A percentile compares a stretch with the other conserved stretches of the same genome.
Conservation (phyloP, 2,888 invertebrate genomes). For the Actias luna region DNA sequence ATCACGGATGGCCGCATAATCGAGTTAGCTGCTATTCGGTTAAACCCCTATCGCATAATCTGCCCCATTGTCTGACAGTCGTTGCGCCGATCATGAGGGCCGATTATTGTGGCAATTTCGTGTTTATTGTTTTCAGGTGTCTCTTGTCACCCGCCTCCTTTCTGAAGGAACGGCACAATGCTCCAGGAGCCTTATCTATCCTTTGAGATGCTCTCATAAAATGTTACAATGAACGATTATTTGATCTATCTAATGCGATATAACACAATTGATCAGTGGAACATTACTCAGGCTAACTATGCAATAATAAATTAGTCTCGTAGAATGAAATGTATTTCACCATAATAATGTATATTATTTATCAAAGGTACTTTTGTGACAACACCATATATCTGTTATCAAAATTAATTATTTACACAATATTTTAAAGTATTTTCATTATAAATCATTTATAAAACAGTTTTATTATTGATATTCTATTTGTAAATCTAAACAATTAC, state of each 20-base stretch:
- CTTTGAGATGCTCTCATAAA: slow-evolving; percentile 48
- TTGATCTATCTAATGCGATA: not conserved
- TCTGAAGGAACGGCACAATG: slow-evolving; percentile 59
- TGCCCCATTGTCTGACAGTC: slow-evolving; percentile 75
- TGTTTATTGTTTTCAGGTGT: slow-evolving; percentile 79
- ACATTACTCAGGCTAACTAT: not conserved
- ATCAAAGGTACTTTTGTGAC: no score
- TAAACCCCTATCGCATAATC: slow-evolving; percentile 79
- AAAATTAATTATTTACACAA: no score
- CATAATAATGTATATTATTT: no score
- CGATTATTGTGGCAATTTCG: slow-evolving; percentile 79
- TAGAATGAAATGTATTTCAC: no score
- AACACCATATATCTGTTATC: no score
- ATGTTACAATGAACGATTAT: slow-evolving; percentile 26
- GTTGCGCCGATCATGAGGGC: slow-evolving; percentile 74
- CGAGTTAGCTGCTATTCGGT: slow-evolving; percentile 80
- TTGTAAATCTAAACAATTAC: no score
- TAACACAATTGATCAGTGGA: not conserved
- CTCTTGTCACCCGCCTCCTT: slow-evolving; percentile 48
- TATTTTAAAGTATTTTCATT: no score
- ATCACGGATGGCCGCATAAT: slow-evolving; percentile 80
- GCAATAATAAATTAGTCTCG: not conserved
- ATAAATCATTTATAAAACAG: no score
- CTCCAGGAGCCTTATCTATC: slow-evolving; percentile 46
- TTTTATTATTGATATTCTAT: no score